Conservation (phyloP, 2,888 invertebrate species). For the Cremastinae sp. region DNA sequence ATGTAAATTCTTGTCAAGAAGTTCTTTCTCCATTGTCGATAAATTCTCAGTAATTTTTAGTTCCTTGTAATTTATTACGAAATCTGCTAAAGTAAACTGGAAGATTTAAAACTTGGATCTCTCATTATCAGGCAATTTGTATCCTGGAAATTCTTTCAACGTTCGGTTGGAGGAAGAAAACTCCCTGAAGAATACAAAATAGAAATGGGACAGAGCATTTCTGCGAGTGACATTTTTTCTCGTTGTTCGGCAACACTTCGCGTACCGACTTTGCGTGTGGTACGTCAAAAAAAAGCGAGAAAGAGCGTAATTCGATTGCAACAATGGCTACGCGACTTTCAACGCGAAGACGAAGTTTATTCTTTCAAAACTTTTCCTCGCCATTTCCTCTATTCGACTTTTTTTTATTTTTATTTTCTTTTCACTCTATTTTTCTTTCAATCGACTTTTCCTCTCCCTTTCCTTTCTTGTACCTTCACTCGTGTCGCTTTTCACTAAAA, state of each 20-base stretch:
- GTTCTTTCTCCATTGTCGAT: too few species aligned
- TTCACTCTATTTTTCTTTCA: conserved; percentile 29
- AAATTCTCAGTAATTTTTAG: too few species aligned
- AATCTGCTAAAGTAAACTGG: too few species aligned
- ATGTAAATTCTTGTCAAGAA: too few species aligned
- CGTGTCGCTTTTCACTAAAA: background rate
- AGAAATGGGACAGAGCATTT: conserved; percentile 12
- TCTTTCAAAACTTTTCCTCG: conserved; percentile 41
- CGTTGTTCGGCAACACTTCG: conserved; percentile 38
- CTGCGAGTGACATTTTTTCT: conserved; percentile 25
- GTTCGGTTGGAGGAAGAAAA: conserved; percentile 22
- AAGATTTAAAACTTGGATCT: too few species aligned
- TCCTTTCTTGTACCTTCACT: conserved; percentile 6
- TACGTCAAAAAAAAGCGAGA: conserved; percentile 7
- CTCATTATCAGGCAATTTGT: too few species aligned
- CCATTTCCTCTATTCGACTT: conserved; percentile 24
- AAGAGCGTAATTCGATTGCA: conserved; percentile 41
- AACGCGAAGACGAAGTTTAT: conserved; percentile 58
- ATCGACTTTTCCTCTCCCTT: conserved; percentile 20
- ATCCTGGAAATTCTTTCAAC: background rate
- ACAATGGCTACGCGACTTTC: conserved; percentile 30
- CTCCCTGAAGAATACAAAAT: conserved; percentile 42
- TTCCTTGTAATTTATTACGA: too few species aligned
- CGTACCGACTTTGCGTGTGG: conserved; percentile 18
- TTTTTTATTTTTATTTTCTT: conserved; percentile 35